Evolutionary conservation across 1,140 invertebrate species (phyloP), one percentile per base, ranked within the genome.

Genomic region (Neelides sp.): DNA sequence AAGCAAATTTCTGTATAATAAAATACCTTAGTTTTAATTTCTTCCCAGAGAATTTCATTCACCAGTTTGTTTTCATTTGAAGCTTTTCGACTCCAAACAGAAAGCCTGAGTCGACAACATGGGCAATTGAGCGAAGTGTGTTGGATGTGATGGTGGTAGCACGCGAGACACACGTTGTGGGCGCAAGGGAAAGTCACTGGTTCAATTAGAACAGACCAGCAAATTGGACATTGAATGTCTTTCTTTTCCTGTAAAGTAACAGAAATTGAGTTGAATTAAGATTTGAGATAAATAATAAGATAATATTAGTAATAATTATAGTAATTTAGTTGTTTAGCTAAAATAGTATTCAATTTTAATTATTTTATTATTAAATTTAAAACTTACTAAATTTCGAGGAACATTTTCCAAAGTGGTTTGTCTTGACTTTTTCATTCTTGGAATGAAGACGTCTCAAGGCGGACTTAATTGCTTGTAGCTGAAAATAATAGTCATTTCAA

Each of bases 161-260:
- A 60, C n/a, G 2, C 23, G 4, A 49, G 19, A 27, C 58, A 60
- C 5, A 57, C 22, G 1, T 15, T 44, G 20, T 60, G 58, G 5
- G 30, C 42, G 44, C 58, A 60, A 1, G 58, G 58, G 3, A 54
- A 26, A 24, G 51, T 60, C 2, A 58, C 56, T 20, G 44, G 58
- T 20, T 57, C 46, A 3, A 46, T 45, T 13, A 57, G 46, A 12
- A 57, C 35, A 10, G 37, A 42, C 30, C 44, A 52, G 51, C 58
- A 60, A 1, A 57, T 52, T n/a, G 52, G 40, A 19, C 58, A 60
- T 1, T n/a, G 40, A 3, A 59, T 52, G 28, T 59, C 58, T 35
- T 55, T 43, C 22, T 19, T 19, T 5, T 28, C 55, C 23, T 55
- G 34, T 17, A 22, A n/a, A n/a, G n/a, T n/a, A n/a, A n/a, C n/a